A percentile compares a stretch with the other conserved stretches of the same genome.
phyloP scores from a whole-genome alignment of 2,888 invertebrate species.

The Cerceris ruficornis region DNA sequence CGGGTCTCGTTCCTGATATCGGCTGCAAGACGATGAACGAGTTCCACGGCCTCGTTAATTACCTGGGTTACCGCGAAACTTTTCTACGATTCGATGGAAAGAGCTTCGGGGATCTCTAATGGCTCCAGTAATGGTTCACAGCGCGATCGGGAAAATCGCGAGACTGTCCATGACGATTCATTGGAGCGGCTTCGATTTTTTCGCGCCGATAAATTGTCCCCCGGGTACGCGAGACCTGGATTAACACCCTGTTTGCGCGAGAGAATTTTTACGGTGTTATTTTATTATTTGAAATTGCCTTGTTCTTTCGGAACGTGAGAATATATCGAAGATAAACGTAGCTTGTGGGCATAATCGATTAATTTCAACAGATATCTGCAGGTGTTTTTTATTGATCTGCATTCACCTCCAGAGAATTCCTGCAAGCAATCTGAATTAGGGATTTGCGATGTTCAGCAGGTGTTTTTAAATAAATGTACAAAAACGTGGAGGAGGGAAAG shows the following conservation, averaged over 20 bases:
- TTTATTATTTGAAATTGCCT: neutral
- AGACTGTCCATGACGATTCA: slow-evolving; percentile 12
- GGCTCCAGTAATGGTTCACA: slow-evolving; percentile 71
- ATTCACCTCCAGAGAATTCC: too few species aligned
- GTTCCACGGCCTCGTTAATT: slow-evolving; percentile 74
- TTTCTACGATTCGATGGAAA: slow-evolving; percentile 71
- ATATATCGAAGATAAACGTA: too few species aligned
- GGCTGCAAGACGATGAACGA: slow-evolving; percentile 65
- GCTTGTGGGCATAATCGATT: too few species aligned
- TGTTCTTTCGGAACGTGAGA: neutral
- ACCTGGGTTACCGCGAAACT: slow-evolving; percentile 74
- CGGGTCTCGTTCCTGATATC: slow-evolving; percentile 64
- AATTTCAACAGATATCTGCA: too few species aligned
- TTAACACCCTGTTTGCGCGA: neutral
- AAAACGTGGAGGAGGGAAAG: too few species aligned
- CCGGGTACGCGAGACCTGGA: slow-evolving; percentile 1
- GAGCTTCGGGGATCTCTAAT: slow-evolving; percentile 66
- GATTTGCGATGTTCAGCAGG: too few species aligned
- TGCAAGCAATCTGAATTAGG: too few species aligned
- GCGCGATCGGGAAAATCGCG: slow-evolving; percentile 23
- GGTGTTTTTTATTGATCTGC: too few species aligned
- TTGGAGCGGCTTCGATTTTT: slow-evolving; percentile 54
- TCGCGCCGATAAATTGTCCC: slow-evolving; percentile 53
- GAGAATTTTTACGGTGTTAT: neutral
- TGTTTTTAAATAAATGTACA: too few species aligned